A percentile compares a stretch with the other conserved stretches of the same genome.
Evolutionary conservation across 2,888 invertebrate species (phyloP).

Genomic region (Aspidiotus rigidus): DNA sequence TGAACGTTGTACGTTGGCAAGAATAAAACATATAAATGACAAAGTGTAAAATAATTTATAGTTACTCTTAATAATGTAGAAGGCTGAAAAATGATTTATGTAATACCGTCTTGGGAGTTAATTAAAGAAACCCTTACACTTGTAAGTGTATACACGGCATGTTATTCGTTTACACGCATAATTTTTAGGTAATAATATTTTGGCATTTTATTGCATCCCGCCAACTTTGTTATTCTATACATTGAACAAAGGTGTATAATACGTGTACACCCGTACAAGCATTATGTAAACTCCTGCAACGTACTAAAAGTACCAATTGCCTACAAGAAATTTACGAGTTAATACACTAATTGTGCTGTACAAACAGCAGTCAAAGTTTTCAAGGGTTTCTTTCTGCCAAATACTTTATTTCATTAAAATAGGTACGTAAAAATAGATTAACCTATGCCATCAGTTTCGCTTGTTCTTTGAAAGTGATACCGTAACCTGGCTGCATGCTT

Average conservation of each 20-base stretch:
- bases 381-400: too few relatives aligned
- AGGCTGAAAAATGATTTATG: slow-evolving; percentile 33
- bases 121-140: slow-evolving; percentile 28
- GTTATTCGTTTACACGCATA: slow-evolving; percentile 29
- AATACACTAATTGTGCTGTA: too few relatives aligned
- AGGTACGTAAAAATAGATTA: too few relatives aligned
- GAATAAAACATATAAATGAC: slow-evolving; percentile 31
- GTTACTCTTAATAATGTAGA: slow-evolving; percentile 32
- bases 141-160: slow-evolving; percentile 21
- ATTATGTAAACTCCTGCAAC: neutral
- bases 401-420: too few relatives aligned
- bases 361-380: too few relatives aligned
- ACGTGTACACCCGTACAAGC: neutral
- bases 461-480: too few relatives aligned
- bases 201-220: slow-evolving; percentile 30
- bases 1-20: slow-evolving; percentile 29
- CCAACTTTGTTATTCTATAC: slow-evolving; percentile 5
- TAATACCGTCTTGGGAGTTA: slow-evolving; percentile 31
- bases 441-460: too few relatives aligned
- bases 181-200: slow-evolving; percentile 31
- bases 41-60: slow-evolving; percentile 33
- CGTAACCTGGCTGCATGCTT: too few relatives aligned
- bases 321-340: too few relatives aligned
- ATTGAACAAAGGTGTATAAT: neutral
- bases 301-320: too few relatives aligned